Evolutionary conservation across 2,888 invertebrate genomes (phyloP), one percentile per base, ranked within the genome.

Genomic region (Cerceris rybyensis): DNA sequence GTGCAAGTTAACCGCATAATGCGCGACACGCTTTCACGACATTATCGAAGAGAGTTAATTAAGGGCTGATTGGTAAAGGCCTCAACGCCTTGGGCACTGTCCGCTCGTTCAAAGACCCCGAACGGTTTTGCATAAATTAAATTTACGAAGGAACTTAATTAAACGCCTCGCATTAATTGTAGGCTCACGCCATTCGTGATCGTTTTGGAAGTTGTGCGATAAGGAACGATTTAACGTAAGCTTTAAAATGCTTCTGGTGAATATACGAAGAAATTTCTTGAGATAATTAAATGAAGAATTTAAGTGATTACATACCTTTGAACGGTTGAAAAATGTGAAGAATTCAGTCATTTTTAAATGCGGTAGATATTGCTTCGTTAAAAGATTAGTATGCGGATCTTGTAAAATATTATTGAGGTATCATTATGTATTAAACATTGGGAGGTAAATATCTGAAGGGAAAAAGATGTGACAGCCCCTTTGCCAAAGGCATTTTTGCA

Each of bases 81-180:
- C 79, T 54, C 73, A 60, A 63, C 55, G 80, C 61, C 79, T 64
- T 61, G 57, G 55, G 17, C 50, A 66, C 61, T 41, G 28, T 54
- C 61, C 67, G 54, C 49, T 14, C 65, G 57, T 54, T 54, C 64
- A 68, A 68, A 68, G 67, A 28, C 13, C 66, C 13, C 55, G 70
- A 69, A 78, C 57, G 49, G n/a, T 73, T 78, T 66, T 65, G 79
- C 78, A 78, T 78, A 65, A 79, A 72, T 79, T 72, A 65, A 58
- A 16, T 49, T n/a, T 39, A 13, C 43, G 52, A n/a, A 14, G 52
- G 28, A 50, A 7, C 17, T 55, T 55, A 55, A 55, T 55, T 55
- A 55, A 55, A 17, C 55, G 28, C 17, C 17, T 28, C 41, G 7
- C 13, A 28, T 68, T 78, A 73, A 75, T 73, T 63, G 63, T 41